A percentile compares a stretch with the other conserved stretches of the same genome.
These are phyloP conservation scores for Eretmocerus hayati DNA, from an alignment of 2,888 invertebrate species.

Conservation along the genomic window DNA sequence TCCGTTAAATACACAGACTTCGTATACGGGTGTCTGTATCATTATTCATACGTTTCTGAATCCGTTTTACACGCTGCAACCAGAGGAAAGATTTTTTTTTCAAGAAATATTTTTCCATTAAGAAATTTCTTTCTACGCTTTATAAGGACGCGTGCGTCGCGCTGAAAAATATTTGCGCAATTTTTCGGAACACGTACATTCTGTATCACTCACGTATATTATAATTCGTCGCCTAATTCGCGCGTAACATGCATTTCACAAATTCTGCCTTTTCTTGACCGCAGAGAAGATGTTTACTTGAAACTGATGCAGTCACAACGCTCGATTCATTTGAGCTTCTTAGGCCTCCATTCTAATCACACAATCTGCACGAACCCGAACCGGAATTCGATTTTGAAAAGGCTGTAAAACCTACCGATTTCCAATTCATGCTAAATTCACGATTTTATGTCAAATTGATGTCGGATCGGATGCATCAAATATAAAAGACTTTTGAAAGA, in stretches of 20 bases:
- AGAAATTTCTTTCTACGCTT: slow-evolving; percentile 2
- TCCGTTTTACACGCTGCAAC: slow-evolving; percentile 9
- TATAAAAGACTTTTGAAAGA: slow-evolving; percentile 20
- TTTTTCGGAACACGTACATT: slow-evolving; percentile 5
- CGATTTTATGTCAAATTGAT: no score
- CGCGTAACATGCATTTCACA: slow-evolving; percentile 22
- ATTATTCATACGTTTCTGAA: slow-evolving; percentile 14
- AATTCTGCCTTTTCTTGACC: no score
- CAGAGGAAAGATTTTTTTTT: slow-evolving; percentile 6
- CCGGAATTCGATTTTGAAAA: no score
- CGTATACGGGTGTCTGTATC: slow-evolving; percentile 20
- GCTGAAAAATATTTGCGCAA: slow-evolving; percentile 13
- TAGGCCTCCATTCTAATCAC: no score
- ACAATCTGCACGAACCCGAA: no score
- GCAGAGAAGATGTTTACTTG: no score
- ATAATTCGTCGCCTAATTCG: slow-evolving; percentile 18
- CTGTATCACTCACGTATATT: slow-evolving; percentile 15
- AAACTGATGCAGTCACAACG: no score
- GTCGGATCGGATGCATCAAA: no score
- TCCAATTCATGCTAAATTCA: no score
- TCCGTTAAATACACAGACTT: slow-evolving; percentile 35
- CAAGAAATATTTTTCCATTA: neutral
- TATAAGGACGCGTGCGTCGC: slow-evolving; percentile 6
- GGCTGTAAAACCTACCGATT: neutral
- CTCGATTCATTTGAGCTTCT: no score